These are phyloP conservation scores for Chiridota heheva DNA, from an alignment of 35 echinoderm and acorn worm species.

Conservation along the genomic window DNA sequence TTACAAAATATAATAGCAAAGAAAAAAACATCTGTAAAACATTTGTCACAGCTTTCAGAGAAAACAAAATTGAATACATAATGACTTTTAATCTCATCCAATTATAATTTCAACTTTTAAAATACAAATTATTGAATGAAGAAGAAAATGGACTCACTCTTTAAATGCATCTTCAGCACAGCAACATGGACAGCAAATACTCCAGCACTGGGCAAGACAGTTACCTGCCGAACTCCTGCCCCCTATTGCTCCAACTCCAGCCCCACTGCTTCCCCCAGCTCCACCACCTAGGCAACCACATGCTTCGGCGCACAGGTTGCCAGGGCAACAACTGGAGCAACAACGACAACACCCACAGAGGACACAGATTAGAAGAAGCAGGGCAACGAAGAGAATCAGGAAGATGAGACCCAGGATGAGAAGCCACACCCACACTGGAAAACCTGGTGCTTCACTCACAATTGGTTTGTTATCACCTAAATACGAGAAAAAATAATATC, in stretches of 20 bases:
- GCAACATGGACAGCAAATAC: conserved; percentile 44
- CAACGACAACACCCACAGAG: conserved; percentile 46
- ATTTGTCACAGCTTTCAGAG: too few species aligned
- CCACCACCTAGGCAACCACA: too few species aligned
- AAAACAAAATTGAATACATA: too few species aligned
- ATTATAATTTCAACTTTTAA: too few species aligned
- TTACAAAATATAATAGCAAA: too few species aligned
- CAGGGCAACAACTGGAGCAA: conserved; percentile 41
- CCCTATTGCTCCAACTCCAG: neutral
- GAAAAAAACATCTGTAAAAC: too few species aligned
- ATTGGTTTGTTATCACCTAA: too few species aligned
- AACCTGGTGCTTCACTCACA: conserved; percentile 1
- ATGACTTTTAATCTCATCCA: too few species aligned
- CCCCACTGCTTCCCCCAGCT: conserved; percentile 21
- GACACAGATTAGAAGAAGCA: conserved; percentile 40
- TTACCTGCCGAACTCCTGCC: too few species aligned
- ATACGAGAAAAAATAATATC: too few species aligned
- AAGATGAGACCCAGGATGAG: conserved; percentile 26
- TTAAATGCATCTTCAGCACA: conserved; percentile 44
- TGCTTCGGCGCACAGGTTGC: conserved; percentile 17
- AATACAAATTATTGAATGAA: too few species aligned
- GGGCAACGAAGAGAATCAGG: conserved; percentile 30
- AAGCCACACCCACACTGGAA: conserved; percentile 50
- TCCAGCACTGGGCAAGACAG: conserved; percentile 42
- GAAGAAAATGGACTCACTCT: conserved; percentile 13